Base-by-base conservation (phyloP, 2,113 vertebrate species). In the Morone saxatilis region DNA sequence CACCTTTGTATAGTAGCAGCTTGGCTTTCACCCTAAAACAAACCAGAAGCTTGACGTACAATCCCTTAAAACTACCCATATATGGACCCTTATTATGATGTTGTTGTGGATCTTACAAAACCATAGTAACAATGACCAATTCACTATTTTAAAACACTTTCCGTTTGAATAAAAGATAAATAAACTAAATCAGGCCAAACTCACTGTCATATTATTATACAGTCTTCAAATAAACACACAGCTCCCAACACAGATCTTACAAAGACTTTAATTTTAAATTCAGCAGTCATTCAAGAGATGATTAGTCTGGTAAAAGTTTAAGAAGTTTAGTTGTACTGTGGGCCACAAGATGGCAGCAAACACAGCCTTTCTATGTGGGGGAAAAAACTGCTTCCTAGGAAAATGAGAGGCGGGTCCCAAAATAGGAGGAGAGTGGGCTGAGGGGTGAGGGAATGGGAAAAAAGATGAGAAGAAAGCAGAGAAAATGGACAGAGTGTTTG, bases 341-440 rank as follows among this genome's bases (percentile, higher is more conserved):
- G 7, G 56, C 53, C 80, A 78, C 67, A 10, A 78, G 88, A 60
- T 66, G 73, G 80, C 68, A 67, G 69, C 69, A 69, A 0, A n/a
- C 14, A 43, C 54, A 38, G 1, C 14, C n/a, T 11, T 31, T 50
- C 6, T 38, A 2, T 38, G 9, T 7, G 10, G 3, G 7, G 10
- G 6, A 14, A 38, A 63, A n/a, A 40, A 16, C 4, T 0, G 6
- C 11, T 61, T 17, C 12, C 38, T 45, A 47, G 43, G 13, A 63
- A 61, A 60, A 68, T 43, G 47, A 76, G 51, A 85, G 82, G 85
- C 59, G 79, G 68, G 8, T 73, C 76, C 72, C 36, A 66, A 57
- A 71, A 73, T 62, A 59, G 75, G 66, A 82, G 81, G 67, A 74
- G 71, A 78, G 51, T 14, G 60, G 67, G 25, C 31, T 25, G 7